Evolutionary conservation across 2,113 vertebrate genomes (phyloP).

Genomic region (Gadus chalcogrammus): DNA sequence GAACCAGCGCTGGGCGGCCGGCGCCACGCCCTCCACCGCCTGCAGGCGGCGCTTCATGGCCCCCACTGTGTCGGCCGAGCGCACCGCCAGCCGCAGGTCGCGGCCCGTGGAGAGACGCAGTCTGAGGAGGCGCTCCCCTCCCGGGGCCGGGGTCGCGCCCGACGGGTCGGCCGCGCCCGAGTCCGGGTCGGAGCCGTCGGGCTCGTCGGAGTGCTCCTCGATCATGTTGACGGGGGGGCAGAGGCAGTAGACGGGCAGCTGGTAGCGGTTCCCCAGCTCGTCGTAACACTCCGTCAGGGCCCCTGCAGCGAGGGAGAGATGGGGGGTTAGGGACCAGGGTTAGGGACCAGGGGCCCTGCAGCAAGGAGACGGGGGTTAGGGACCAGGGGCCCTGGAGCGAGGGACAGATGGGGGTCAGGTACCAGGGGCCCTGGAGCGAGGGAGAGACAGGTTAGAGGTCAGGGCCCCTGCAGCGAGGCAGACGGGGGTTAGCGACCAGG

Average conservation of each 20-base stretch:
- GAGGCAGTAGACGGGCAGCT: conserved; percentile 96
- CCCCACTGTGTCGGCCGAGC: conserved; percentile 89
- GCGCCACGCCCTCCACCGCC: conserved; percentile 83
- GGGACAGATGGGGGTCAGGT: conserved; percentile 21
- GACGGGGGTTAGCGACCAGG: neutral
- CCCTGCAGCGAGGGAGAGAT: conserved; percentile 63
- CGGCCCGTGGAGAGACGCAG: conserved; percentile 94
- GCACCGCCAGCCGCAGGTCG: conserved; percentile 87
- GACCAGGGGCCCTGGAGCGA: conserved; percentile 3
- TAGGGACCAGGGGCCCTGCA: too few species aligned
- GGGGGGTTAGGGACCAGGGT: too few species aligned
- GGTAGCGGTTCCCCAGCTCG: conserved; percentile 96
- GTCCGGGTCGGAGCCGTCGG: conserved; percentile 74
- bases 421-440: neutral
- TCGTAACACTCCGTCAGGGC: conserved; percentile 97
- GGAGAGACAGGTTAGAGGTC: neutral
- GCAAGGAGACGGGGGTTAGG: neutral
- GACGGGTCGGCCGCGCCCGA: conserved; percentile 36
- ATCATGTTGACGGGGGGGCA: conserved; percentile 97
- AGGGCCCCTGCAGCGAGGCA: neutral
- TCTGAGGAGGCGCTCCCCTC: conserved; percentile 90
- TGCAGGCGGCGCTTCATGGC: conserved; percentile 95
- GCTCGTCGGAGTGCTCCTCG: conserved; percentile 89
- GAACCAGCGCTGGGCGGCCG: conserved; percentile 91
- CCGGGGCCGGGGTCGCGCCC: too few species aligned